A percentile compares a stretch with the other conserved stretches of the same genome.
phyloP scores from a whole-genome alignment of 2,113 vertebrate species.

The Syrmaticus mikado region DNA sequence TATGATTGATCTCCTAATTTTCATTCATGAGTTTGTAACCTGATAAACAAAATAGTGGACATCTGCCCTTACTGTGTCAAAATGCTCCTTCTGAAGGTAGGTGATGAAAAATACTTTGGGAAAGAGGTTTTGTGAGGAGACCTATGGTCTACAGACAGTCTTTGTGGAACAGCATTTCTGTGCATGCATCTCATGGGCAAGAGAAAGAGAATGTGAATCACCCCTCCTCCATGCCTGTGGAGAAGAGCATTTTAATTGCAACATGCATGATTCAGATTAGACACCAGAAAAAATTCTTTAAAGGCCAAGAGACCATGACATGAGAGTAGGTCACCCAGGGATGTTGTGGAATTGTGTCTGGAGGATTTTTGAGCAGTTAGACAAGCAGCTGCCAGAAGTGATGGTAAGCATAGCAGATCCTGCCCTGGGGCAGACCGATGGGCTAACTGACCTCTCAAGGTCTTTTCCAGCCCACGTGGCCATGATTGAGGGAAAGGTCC shows the following conservation, averaged over 20 bases:
- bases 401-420: not conserved
- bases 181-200: rapidly evolving
- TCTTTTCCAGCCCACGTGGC: slow-evolving; percentile 34
- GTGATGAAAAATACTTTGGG: not conserved
- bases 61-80: not conserved
- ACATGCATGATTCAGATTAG: slow-evolving; percentile 42
- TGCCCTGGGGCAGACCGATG: not conserved
- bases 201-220: not conserved
- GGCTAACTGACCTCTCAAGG: slow-evolving; percentile 35
- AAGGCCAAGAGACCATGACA: not conserved
- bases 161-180: not conserved
- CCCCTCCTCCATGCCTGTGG: not conserved
- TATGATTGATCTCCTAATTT: not conserved
- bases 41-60: not conserved
- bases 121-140: not conserved
- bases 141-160: not conserved
- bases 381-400: not conserved
- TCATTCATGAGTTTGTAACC: not conserved
- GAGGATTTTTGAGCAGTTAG: slow-evolving; percentile 37
- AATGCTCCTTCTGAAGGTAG: not conserved
- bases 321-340: not conserved
- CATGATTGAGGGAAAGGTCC: slow-evolving; percentile 36
- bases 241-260: not conserved
- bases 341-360: slow-evolving; percentile 39
- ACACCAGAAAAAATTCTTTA: slow-evolving; percentile 25